phyloP scores from a whole-genome alignment of 2,797 vertebrate species.

The Perodicticus potto region DNA sequence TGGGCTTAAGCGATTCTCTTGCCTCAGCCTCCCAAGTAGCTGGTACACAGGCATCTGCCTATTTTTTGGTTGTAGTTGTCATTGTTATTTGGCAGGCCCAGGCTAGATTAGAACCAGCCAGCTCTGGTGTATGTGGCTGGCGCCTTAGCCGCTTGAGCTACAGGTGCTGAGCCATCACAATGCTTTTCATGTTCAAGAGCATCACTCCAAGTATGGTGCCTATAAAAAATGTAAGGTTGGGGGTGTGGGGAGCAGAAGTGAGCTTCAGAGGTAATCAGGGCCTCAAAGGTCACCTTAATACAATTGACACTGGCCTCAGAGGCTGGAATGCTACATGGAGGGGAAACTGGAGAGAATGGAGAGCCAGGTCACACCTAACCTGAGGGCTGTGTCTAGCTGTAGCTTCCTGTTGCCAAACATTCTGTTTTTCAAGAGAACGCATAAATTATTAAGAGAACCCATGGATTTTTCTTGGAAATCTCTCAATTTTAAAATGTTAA shows the following conservation, averaged over 20 bases:
- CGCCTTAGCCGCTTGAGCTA: too few relatives aligned
- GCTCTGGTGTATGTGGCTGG: too few relatives aligned
- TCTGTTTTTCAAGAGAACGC: neutral
- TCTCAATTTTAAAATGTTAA: neutral
- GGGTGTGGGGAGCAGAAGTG: neutral
- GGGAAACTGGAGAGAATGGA: neutral
- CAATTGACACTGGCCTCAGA: neutral
- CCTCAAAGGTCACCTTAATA: neutral
- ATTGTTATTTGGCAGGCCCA: too few relatives aligned
- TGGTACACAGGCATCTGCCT: too few relatives aligned
- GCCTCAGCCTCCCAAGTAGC: too few relatives aligned
- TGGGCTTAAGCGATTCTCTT: too few relatives aligned
- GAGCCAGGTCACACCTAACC: neutral
- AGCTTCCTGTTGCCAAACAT: neutral
- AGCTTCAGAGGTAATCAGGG: neutral
- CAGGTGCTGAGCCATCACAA: neutral
- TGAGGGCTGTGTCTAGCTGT: neutral
- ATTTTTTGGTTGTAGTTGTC: too few relatives aligned
- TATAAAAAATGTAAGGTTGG: neutral
- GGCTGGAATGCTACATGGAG: neutral
- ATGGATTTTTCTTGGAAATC: neutral
- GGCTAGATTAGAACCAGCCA: too few relatives aligned
- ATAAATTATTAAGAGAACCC: neutral
- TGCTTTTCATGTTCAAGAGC: neutral
- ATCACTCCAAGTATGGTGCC: too few relatives aligned